phyloP scores from a whole-genome alignment of 2,888 invertebrate species.

The Boloria euphrosyne region DNA sequence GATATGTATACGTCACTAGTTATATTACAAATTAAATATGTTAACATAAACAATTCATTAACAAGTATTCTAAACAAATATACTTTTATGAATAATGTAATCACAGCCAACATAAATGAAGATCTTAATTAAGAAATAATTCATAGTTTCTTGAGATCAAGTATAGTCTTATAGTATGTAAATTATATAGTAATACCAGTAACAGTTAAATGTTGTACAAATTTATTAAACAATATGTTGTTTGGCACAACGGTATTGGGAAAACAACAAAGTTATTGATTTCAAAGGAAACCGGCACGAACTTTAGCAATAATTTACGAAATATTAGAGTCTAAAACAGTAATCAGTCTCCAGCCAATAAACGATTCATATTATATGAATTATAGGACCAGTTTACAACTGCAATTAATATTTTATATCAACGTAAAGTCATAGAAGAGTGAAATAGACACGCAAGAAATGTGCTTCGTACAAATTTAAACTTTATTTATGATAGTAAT shows the following conservation, averaged over 20 bases:
- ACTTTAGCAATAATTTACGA: conserved; percentile 3
- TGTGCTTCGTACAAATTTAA: conserved; percentile 26
- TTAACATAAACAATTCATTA: not conserved
- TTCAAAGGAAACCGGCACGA: not conserved
- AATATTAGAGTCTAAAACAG: conserved; percentile 28
- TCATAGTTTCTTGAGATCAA: conserved; percentile 17
- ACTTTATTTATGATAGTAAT: conserved; percentile 47
- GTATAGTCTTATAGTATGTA: conserved; percentile 10
- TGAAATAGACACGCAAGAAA: conserved; percentile 36
- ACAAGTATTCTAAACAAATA: not conserved
- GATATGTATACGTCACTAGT: not conserved
- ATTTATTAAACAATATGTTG: conserved; percentile 4
- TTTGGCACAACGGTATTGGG: conserved; percentile 19
- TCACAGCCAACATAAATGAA: conserved; percentile 32
- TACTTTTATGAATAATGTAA: conserved; percentile 18
- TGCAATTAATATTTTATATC: conserved; percentile 43
- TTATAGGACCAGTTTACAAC: conserved; percentile 50
- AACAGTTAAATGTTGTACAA: conserved; percentile 4
- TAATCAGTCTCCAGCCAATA: conserved; percentile 74
- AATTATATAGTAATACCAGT: not conserved
- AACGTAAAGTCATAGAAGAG: conserved; percentile 27
- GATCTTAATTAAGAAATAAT: conserved; percentile 1
- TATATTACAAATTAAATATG: not conserved
- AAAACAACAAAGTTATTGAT: conserved; percentile 12
- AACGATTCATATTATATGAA: conserved; percentile 55